These are phyloP conservation scores for Notolepis coatsorum DNA, from an alignment of 2,797 vertebrate genomes.

Conservation along the genomic window DNA sequence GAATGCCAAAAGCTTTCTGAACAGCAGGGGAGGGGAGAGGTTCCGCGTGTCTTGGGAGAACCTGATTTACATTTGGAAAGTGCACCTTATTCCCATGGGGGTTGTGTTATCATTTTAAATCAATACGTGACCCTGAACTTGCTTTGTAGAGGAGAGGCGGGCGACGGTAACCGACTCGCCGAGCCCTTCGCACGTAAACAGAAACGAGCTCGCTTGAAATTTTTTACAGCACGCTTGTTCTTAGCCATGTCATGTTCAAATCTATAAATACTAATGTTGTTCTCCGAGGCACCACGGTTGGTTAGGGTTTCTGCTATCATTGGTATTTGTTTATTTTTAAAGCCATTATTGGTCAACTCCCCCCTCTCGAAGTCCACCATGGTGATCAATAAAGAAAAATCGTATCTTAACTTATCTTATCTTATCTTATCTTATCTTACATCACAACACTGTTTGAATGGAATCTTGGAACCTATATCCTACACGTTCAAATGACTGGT, in stretches of 20 bases:
- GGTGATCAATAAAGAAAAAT: too few species aligned
- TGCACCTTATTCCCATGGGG: slow-evolving; percentile 75
- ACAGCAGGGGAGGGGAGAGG: slow-evolving; percentile 68
- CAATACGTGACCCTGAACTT: slow-evolving; percentile 82
- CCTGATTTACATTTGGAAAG: slow-evolving; percentile 85
- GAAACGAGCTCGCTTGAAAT: slow-evolving; percentile 23
- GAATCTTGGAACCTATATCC: too few species aligned
- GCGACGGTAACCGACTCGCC: slow-evolving; percentile 52
- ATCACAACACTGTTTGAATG: too few species aligned
- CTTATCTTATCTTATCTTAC: too few species aligned
- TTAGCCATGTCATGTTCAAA: slow-evolving; percentile 28
- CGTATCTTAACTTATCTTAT: too few species aligned
- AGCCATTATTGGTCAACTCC: too few species aligned
- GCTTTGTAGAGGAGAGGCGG: slow-evolving; percentile 70
- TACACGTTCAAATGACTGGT: too few species aligned
- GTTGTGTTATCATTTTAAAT: slow-evolving; percentile 77
- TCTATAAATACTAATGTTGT: not conserved
- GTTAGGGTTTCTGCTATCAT: not conserved
- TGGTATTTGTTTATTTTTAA: too few species aligned
- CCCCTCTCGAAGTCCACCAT: too few species aligned
- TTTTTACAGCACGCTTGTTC: slow-evolving; percentile 8
- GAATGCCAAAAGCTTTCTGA: slow-evolving; percentile 76
- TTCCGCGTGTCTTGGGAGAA: slow-evolving; percentile 52
- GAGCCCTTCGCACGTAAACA: slow-evolving; percentile 49
- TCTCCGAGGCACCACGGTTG: not conserved